Evolutionary conservation across 2,113 vertebrate genomes (phyloP), one percentile per base, ranked within the genome.

Genomic region (Apistogramma diplotaenia): DNA sequence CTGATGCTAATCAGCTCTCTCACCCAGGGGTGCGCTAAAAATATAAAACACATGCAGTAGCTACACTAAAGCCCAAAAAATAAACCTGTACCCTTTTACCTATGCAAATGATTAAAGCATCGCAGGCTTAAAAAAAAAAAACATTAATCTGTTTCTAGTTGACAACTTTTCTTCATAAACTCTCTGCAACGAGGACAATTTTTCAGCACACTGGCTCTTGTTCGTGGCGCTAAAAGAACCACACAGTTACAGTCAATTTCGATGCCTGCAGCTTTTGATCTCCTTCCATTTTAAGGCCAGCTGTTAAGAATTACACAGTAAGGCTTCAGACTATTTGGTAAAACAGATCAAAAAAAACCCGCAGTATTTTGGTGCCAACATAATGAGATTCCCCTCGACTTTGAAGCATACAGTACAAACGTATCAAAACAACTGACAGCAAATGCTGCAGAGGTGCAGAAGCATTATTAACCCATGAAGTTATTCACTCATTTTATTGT

Each of bases 1-100:
- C 85, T 58, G 89, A 90, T 90, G 89, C 86, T 93, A 94, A 94
- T 93, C 90, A 93, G 84, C 76, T 65, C 82, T 87, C 87, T 86
- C 88, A 91, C 91, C 86, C 43, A 58, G 82, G 89, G 85, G 81
- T 82, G 86, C 85, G 78, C 88, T 87, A 85, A 89, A 92, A 89
- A 93, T 92, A 89, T 25, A 74, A 74, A 79, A 55, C 43, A 76
- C 85, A 79, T 12, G 21, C 56, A 46, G 9, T 51, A 37, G 70
- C 70, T 13, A 59, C 8, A 27, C 56, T 25, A 67, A 85, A 1
- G 5, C 3, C 23, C 61, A 31, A 65, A 12, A 16, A 46, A 37
- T 7, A 18, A 13, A 18, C 1, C 11, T 71, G 40, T 29, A 73
- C 70, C 59, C 40, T 51, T 43, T 57, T 33, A 35, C n/a, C 43